These are phyloP conservation scores for Zophobas atratus DNA, from an alignment of 1,140 invertebrate genomes.

Conservation along the genomic window DNA sequence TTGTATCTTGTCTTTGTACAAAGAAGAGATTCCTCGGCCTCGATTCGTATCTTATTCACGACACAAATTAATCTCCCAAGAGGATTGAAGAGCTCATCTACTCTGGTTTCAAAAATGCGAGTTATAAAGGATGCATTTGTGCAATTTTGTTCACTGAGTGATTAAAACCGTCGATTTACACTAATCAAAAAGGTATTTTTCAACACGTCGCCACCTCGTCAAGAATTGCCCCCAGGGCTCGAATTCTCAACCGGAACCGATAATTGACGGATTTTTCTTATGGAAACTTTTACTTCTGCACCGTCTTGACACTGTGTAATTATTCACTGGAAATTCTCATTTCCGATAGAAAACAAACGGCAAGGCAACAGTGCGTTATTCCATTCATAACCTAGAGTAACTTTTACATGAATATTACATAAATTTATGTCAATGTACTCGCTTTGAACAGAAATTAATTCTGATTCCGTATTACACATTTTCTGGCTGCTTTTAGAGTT, in stretches of 20 bases:
- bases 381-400: constrained; percentile 36
- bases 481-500: not conserved
- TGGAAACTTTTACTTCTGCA: constrained; percentile 27
- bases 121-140: too few relatives aligned
- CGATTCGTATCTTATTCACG: constrained; percentile 47
- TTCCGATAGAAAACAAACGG: constrained; percentile 32
- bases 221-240: not conserved
- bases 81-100: not conserved
- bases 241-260: constrained; percentile 15
- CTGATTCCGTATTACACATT: constrained; percentile 14
- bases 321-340: constrained; percentile 26
- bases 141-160: too few relatives aligned
- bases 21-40: constrained; percentile 48
- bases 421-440: constrained; percentile 40
- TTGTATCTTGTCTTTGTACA: constrained; percentile 51
- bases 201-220: too few relatives aligned
- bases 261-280: not conserved
- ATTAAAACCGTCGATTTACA: too few relatives aligned
- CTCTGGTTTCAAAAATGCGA: too few relatives aligned
- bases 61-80: constrained; percentile 34
- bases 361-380: not conserved
- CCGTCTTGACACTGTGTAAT: not conserved
- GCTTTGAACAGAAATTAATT: constrained; percentile 24
- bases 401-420: constrained; percentile 37
- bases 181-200: too few relatives aligned